Conservation (phyloP, 2,888 invertebrate genomes). For the Orthosia gothica region DNA sequence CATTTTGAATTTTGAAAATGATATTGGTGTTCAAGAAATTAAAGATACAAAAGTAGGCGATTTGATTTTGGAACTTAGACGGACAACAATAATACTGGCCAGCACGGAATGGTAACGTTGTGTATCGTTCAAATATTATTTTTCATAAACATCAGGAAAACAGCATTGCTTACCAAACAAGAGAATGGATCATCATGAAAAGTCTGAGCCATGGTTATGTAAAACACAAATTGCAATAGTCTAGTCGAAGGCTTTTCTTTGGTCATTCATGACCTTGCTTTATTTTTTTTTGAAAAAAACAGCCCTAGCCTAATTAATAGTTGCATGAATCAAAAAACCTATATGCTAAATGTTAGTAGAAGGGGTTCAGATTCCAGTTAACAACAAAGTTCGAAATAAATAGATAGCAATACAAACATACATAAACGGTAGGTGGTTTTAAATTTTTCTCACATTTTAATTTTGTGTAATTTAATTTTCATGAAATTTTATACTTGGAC, state of each 20-base stretch:
- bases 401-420: too few relatives aligned
- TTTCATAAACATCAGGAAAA: neutral
- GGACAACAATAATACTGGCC: neutral
- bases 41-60: neutral
- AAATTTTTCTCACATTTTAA: too few relatives aligned
- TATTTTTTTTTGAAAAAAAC: too few relatives aligned
- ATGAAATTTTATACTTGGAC: too few relatives aligned
- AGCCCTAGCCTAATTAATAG: neutral
- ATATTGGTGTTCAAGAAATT: too few relatives aligned
- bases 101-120: too few relatives aligned
- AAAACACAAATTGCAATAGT: neutral
- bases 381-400: neutral
- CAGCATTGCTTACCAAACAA: neutral
- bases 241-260: neutral
- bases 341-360: neutral
- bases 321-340: neutral
- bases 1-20: too few relatives aligned
- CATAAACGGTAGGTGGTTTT: too few relatives aligned
- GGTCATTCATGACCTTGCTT: neutral
- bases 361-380: neutral
- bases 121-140: neutral
- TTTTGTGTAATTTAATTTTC: too few relatives aligned
- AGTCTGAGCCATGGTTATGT: rapidly evolving
- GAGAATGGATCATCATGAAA: neutral
- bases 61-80: neutral